Base-by-base conservation (phyloP, 2,888 invertebrate species). In the Sinopyrophorus schimmeli region DNA sequence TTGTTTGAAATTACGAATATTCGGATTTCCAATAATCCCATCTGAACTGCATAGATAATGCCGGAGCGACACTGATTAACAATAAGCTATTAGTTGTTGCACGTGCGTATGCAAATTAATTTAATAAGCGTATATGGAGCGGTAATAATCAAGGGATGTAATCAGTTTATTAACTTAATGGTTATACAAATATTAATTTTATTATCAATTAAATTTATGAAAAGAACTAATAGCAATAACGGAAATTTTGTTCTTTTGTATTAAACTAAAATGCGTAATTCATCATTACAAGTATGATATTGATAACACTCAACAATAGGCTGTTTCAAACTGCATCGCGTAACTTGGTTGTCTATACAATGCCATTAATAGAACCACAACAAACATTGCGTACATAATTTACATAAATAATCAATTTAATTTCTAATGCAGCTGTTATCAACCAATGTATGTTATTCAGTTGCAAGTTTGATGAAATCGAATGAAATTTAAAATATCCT, bases 41-140 rank as follows among this genome's bases (percentile, higher is more conserved):
- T 46, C 31, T 46, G 46, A 38, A 46, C 37, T 37, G 38, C 46
- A 46, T 40, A 47, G 58, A 59, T 62, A 63, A 62, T 61, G 60
- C 53, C 57, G 52, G 55, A 53, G 57, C 54, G 46, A 55, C 53
- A 56, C 56, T 57, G 55, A 61, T 58, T 63, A 54, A 54, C 42
- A 49, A 44, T 53, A 40, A 47, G 23, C 50, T 47, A 50, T 50
- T 55, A 51, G 28, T 35, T 35, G 41, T 27, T 47, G 38, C 27
- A 41, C 37, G 47, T 49, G 41, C 31, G 38, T 49, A 55, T 50
- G 55, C 47, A 59, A 55, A 54, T 54, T 61, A 55, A 55, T 54
- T 54, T 49, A 54, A 54, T 53, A 53, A 53, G 35, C 40, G 30
- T 10, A 28, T 10, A 28, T 28, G 16, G 12, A 30, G 2, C 11